phyloP scores from a whole-genome alignment of 2,797 vertebrate species.

The Cyprinella venusta region DNA sequence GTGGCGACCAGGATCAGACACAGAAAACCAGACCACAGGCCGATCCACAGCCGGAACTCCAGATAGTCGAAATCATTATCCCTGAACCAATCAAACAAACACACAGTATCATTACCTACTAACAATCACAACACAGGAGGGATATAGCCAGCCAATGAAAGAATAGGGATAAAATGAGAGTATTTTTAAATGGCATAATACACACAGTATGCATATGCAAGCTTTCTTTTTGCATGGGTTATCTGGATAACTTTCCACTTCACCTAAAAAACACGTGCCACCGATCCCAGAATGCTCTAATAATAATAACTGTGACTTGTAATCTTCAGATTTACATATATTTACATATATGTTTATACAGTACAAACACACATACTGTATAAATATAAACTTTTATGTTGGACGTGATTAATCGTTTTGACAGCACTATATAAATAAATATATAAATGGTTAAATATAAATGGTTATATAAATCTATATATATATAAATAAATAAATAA shows the following conservation, averaged over 20 bases:
- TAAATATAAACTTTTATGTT: too few relatives aligned
- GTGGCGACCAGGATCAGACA: conserved; percentile 94
- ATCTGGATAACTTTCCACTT: background rate
- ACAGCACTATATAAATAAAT: too few relatives aligned
- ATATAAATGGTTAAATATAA: too few relatives aligned
- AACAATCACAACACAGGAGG: background rate
- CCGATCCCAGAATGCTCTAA: background rate
- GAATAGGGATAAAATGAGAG: background rate
- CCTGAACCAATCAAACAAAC: conserved; percentile 70
- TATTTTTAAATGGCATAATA: background rate
- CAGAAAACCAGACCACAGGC: conserved; percentile 91
- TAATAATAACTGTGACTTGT: too few relatives aligned
- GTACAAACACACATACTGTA: too few relatives aligned
- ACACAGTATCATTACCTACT: background rate
- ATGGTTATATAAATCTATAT: too few relatives aligned
- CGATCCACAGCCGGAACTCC: conserved; percentile 98
- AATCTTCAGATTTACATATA: too few relatives aligned
- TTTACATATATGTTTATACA: too few relatives aligned
- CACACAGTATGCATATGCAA: background rate
- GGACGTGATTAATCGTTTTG: too few relatives aligned
- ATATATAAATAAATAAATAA: too few relatives aligned
- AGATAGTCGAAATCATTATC: conserved; percentile 92
- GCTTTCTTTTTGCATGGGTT: background rate
- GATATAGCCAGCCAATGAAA: background rate
- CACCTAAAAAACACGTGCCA: background rate